Percentiles rank a stretch among this genome's conserved stretches.
These are phyloP conservation scores for Pollimyrus isidori DNA, from an alignment of 2,113 vertebrate species.

Conservation along the genomic window DNA sequence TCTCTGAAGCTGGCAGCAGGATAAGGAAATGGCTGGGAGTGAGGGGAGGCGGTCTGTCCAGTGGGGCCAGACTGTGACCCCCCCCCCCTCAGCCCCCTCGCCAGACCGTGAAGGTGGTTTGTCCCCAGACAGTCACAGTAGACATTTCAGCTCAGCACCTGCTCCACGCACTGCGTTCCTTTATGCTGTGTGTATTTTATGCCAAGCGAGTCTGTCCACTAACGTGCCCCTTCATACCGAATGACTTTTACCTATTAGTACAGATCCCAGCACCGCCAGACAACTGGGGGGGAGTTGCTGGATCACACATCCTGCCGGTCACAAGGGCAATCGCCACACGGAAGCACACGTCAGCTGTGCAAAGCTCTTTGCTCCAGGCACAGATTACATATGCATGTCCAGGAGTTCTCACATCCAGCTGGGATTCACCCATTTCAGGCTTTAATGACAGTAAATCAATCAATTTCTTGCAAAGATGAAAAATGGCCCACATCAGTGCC, in stretches of 20 bases:
- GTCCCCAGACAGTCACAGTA: not conserved
- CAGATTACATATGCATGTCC: not conserved
- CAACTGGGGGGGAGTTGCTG: not conserved
- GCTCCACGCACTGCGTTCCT: not conserved
- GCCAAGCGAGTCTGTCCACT: not conserved
- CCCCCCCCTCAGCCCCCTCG: not conserved
- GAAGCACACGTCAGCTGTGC: not conserved
- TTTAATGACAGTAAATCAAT: not conserved
- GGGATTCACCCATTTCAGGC: not conserved
- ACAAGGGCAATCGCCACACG: not conserved
- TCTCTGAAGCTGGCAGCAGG: not conserved
- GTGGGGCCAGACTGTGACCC: not conserved
- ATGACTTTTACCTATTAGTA: not conserved
- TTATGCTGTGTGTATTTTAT: not conserved
- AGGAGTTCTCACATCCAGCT: not conserved
- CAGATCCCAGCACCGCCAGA: not conserved
- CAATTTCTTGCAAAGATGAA: not conserved
- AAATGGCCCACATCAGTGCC: not conserved
- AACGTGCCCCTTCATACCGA: not conserved
- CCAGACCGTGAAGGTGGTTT: not conserved
- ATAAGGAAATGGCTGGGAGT: not conserved
- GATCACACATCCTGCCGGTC: not conserved
- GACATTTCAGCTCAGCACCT: not conserved
- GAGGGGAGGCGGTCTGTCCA: not conserved
- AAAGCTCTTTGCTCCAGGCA: not conserved